Percentiles rank a stretch among this genome's conserved stretches.
Conservation (phyloP, 23 tunicate genomes). For the Halocynthia aurantium region DNA sequence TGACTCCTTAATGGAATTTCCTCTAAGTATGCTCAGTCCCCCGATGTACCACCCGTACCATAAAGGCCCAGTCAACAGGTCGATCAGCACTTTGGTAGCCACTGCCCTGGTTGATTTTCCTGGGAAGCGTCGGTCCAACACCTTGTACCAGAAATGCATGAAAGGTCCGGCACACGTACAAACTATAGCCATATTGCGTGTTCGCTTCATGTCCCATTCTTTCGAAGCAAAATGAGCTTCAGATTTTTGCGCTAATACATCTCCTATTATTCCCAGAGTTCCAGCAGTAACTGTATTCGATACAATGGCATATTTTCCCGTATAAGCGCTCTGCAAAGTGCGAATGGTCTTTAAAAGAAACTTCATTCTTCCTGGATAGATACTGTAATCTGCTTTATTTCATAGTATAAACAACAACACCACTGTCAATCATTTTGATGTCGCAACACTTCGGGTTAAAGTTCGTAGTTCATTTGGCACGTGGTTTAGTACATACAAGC, state of each 20-base stretch:
- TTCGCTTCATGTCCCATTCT: slow-evolving; percentile 35
- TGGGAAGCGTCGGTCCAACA: slow-evolving; percentile 57
- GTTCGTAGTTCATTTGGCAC: too few species aligned
- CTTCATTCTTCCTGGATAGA: neutral
- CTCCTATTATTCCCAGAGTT: slow-evolving; percentile 35
- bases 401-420: too few species aligned
- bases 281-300: slow-evolving; percentile 77
- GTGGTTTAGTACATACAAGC: too few species aligned
- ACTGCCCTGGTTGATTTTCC: slow-evolving; percentile 28
- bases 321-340: slow-evolving; percentile 31
- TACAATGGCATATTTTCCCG: slow-evolving; percentile 59
- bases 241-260: slow-evolving; percentile 33
- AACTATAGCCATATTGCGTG: slow-evolving; percentile 43
- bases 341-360: slow-evolving; percentile 2
- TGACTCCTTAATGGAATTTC: neutral
- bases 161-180: slow-evolving; percentile 54
- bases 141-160: slow-evolving; percentile 76
- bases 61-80: slow-evolving; percentile 47
- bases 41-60: slow-evolving; percentile 47
- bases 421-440: too few species aligned
- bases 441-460: too few species aligned
- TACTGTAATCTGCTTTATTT: too few species aligned
- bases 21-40: slow-evolving; percentile 31
- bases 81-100: slow-evolving; percentile 37
- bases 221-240: slow-evolving; percentile 15